Evolutionary conservation across 1,140 invertebrate species (phyloP), one percentile per base, ranked within the genome.

Genomic region (Camponotus pennsylvanicus): DNA sequence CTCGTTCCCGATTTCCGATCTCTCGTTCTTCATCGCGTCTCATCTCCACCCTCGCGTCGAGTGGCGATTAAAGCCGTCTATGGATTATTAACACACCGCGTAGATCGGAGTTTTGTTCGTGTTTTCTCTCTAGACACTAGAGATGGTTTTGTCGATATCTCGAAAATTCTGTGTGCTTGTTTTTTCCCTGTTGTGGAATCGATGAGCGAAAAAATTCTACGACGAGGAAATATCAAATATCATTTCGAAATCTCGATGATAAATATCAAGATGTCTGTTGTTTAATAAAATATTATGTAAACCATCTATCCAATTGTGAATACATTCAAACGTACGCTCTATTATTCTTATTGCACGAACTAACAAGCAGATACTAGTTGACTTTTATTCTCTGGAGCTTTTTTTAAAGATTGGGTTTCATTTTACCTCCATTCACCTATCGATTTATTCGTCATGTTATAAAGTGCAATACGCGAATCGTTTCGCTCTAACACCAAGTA

Each of bases 11-110:
- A 21, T 85, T 83, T 55, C 49, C 55, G 88, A 82, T 85, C 79
- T 77, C 80, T 85, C 85, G 80, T 90, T 89, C 85, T 70, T 90
- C 86, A 85, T 90, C 80, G 70, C 57, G 76, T 89, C 78, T 75
- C 55, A 37, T 85, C 77, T 90, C 88, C 73, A 67, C 57, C 88
- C 37, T 63, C 49, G 88, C 77, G 89, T 85, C 88, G 78, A 73
- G 71, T 71, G 84, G 89, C 82, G 87, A 86, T 88, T 88, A 76
- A 55, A 55, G 55, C 52, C 79, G 67, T 37, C 69, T 15, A 52
- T 18, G 40, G n/a, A 73, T 73, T 73, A 70, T 37, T 69, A 82
- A 42, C 42, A 32, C 66, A 49, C 40, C 76, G 77, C 59, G 13
- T 34, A 40, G 55, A 18, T 27, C 40, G 75, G n/a, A 15, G 0